Conservation (phyloP, 2,113 vertebrate genomes). For the Lampris megalopsis region DNA sequence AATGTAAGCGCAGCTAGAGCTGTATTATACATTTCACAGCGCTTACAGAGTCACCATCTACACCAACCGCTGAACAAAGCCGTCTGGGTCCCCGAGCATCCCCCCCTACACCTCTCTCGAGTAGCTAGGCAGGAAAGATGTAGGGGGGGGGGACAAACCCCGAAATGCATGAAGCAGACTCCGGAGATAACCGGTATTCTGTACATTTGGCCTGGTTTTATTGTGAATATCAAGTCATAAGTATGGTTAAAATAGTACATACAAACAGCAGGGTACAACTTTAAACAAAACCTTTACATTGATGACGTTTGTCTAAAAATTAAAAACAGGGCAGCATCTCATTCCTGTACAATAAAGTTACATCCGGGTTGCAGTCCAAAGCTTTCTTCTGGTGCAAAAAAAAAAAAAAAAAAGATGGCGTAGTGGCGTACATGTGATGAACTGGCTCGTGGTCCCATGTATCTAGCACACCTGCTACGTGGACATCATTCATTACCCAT, state of each 20-base stretch:
- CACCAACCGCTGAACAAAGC: too few species aligned
- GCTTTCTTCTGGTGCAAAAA: slow-evolving; percentile 37
- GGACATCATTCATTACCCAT: background rate
- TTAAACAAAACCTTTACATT: slow-evolving; percentile 73
- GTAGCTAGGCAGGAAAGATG: slow-evolving; percentile 31
- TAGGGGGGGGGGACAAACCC: background rate
- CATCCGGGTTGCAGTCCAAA: slow-evolving; percentile 53
- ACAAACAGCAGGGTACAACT: slow-evolving; percentile 80
- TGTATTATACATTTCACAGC: too few species aligned
- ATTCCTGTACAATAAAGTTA: slow-evolving; percentile 66
- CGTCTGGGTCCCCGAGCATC: background rate
- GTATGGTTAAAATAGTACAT: slow-evolving; percentile 84
- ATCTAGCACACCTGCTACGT: slow-evolving; percentile 54
- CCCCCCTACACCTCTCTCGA: slow-evolving; percentile 48
- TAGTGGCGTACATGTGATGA: slow-evolving; percentile 29
- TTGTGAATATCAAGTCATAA: slow-evolving; percentile 83
- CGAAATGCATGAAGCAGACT: background rate
- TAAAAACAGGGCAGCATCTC: slow-evolving; percentile 71
- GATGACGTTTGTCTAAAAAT: slow-evolving; percentile 58
- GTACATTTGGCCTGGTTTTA: slow-evolving; percentile 85
- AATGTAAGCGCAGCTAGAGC: too few species aligned
- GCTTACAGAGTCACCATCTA: too few species aligned
- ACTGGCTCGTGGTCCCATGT: slow-evolving; percentile 66
- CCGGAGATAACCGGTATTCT: slow-evolving; percentile 37
- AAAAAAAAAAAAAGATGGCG: background rate